These are phyloP conservation scores for Anorthoa munda DNA, from an alignment of 2,888 invertebrate species.

Conservation along the genomic window DNA sequence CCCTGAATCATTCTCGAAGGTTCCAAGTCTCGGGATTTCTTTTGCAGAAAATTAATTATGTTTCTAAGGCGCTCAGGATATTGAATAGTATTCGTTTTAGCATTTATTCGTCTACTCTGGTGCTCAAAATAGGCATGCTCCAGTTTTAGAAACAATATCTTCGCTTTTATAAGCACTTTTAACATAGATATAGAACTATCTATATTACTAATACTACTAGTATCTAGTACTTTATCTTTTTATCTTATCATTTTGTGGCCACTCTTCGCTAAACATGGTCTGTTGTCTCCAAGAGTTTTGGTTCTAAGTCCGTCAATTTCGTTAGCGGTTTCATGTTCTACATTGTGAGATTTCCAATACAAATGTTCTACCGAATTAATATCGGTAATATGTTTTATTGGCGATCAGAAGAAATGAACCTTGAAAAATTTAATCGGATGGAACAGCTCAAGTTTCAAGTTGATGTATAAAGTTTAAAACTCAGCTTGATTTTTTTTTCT, in stretches of 20 bases:
- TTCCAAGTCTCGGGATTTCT: constrained; percentile 32
- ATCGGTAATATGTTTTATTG: constrained; percentile 18
- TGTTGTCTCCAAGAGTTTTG: constrained; percentile 11
- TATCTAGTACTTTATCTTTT: constrained; percentile 18
- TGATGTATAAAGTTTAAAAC: constrained; percentile 34
- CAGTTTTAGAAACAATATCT: constrained; percentile 6
- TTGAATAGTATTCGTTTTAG: constrained; percentile 20
- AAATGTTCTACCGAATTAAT: constrained; percentile 15
- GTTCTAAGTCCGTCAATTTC: constrained; percentile 10
- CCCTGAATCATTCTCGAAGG: constrained; percentile 35
- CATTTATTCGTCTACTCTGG: neutral
- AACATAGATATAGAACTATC: constrained; percentile 12
- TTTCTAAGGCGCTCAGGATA: constrained; percentile 12
- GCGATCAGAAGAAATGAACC: constrained; percentile 15
- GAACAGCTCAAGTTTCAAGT: constrained; percentile 25
- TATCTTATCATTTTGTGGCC: constrained; percentile 39
- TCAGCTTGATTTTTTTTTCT: constrained; percentile 18
- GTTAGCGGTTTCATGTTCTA: neutral
- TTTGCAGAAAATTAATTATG: constrained; percentile 42
- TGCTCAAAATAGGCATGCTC: neutral
- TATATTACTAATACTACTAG: constrained; percentile 5
- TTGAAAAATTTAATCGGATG: constrained; percentile 13
- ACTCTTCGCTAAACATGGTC: constrained; percentile 14
- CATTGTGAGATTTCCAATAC: neutral
- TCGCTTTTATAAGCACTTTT: neutral